Evolutionary conservation across 2,888 invertebrate species (phyloP), one percentile per base, ranked within the genome.

Genomic region (Calliphora vomitoria): DNA sequence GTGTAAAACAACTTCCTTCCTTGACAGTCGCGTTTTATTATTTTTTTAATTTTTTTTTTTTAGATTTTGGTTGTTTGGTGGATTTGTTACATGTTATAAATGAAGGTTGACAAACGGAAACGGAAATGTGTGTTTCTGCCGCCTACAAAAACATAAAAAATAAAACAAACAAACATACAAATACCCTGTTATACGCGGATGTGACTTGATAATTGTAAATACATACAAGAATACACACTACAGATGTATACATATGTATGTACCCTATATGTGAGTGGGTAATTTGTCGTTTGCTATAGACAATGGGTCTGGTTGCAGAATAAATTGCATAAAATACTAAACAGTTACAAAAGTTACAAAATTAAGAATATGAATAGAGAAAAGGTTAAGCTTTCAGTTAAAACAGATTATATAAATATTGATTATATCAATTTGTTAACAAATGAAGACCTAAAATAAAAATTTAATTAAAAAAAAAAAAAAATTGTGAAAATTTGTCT

Each of bases 1-100:
- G 72, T 88, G 88, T 87, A 72, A 75, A 89, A 86, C 80, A 81
- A 88, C 85, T 86, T 88, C 88, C 87, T 88, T 88, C 86, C 88
- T 78, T 78, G 20, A 47, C 20, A 50, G 25, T 38, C 79, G 58
- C 8, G 62, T 35, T 35, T 35, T 35, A 35, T 35, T 31, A n/a
- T n/a, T n/a, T n/a, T n/a, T 31, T 31, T 31, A 31, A 4, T 0
- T 31, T 58, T 55, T 81, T 10, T 72, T 25, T 31, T 53, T 6
- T 47, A 41, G 38, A 41, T 68, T 55, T 50, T 60, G 38, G 18
- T 13, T 71, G 60, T 62, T 69, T 60, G 25, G n/a, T 15, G 64
- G 25, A 64, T 64, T 64, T 53, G 53, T 64, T n/a, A 81, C 44
- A 38, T 79, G 60, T 72, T 58, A 35, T 20, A 66, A 81, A 81